Percentiles rank a stretch among this genome's conserved stretches.
phyloP scores from a whole-genome alignment of 2,797 vertebrate species.

The Allochrocebus solatus region DNA sequence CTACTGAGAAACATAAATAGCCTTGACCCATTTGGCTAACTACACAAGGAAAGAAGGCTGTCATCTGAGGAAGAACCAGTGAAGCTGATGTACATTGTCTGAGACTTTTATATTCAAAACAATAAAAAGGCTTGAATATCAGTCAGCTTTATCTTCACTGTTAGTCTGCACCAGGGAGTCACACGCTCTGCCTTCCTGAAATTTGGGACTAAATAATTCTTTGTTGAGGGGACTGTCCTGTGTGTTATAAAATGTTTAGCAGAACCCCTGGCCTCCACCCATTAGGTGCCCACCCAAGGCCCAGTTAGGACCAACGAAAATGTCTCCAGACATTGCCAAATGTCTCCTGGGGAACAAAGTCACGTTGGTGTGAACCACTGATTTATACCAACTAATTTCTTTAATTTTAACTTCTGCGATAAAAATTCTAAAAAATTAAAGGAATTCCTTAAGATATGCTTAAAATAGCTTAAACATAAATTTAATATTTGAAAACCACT shows the following conservation, averaged over 20 bases:
- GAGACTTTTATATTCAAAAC: neutral
- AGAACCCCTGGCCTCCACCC: too few species aligned
- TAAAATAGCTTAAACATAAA: neutral
- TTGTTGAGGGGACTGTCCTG: neutral
- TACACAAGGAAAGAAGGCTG: neutral
- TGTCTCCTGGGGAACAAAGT: neutral
- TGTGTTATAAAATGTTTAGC: neutral
- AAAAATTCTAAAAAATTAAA: neutral
- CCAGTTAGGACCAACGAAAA: neutral
- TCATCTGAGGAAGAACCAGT: neutral
- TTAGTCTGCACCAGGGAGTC: too few species aligned
- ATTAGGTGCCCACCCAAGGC: neutral
- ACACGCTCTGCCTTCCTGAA: neutral
- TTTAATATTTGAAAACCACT: constrained; percentile 7
- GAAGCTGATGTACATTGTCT: too few species aligned
- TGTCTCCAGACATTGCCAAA: neutral
- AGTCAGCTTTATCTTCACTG: neutral
- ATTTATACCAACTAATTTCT: neutral
- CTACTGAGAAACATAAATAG: neutral
- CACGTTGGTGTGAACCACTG: neutral
- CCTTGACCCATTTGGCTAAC: constrained; percentile 4
- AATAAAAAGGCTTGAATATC: neutral
- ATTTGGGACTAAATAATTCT: neutral
- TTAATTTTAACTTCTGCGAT: neutral
- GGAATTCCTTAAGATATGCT: neutral